These are phyloP conservation scores for Pyrocoelia pectoralis DNA, from an alignment of 2,888 invertebrate genomes.

Conservation along the genomic window DNA sequence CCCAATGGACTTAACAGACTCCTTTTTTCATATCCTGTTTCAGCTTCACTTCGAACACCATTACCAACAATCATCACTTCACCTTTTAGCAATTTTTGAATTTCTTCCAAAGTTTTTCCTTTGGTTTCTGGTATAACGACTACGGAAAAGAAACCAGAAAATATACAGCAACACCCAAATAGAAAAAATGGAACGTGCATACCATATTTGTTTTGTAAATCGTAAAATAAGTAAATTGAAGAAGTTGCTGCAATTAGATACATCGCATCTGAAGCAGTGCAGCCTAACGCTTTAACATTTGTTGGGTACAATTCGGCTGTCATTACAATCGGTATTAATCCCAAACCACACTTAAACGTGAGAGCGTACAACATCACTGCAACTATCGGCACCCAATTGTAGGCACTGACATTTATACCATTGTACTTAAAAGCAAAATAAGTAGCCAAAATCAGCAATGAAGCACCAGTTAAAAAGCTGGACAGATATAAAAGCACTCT, in stretches of 20 bases:
- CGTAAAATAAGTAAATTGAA: slow-evolving; percentile 51
- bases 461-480: slow-evolving; percentile 51
- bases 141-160: slow-evolving; percentile 51
- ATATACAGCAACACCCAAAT: slow-evolving; percentile 50
- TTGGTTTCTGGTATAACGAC: slow-evolving; percentile 55
- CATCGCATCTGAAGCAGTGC: slow-evolving; percentile 55
- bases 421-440: slow-evolving; percentile 52
- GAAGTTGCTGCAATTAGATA: slow-evolving; percentile 52
- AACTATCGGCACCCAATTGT: slow-evolving; percentile 55
- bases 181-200: slow-evolving; percentile 54
- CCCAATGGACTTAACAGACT: no score
- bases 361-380: slow-evolving; percentile 55
- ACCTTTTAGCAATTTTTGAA: slow-evolving; percentile 54
- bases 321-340: slow-evolving; percentile 56
- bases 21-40: no score
- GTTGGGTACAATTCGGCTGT: slow-evolving; percentile 47
- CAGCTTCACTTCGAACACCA: no score
- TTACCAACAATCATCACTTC: no score
- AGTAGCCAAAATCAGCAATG: slow-evolving; percentile 50
- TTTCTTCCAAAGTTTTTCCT: slow-evolving; percentile 56
- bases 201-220: slow-evolving; percentile 46
- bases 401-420: slow-evolving; percentile 44
- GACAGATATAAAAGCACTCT: slow-evolving; percentile 52
- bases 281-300: slow-evolving; percentile 57
- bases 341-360: slow-evolving; percentile 55